Evolutionary conservation across 1,140 invertebrate species (phyloP), one percentile per base, ranked within the genome.

Genomic region (Scaptomyza hsui): DNA sequence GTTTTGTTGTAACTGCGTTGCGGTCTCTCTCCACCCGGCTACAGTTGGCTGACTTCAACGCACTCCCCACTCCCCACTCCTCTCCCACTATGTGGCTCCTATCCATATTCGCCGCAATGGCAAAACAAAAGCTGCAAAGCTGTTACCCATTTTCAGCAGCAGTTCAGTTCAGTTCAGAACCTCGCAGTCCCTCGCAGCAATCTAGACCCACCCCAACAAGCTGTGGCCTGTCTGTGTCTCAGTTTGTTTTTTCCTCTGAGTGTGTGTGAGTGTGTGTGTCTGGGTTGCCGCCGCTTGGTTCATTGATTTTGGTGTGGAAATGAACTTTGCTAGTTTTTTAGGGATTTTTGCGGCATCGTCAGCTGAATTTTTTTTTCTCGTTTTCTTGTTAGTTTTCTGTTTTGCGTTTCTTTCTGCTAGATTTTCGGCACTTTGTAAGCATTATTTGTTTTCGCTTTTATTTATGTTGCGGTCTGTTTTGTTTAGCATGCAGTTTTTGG

Each of bases 241-340:
- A 61, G 52, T 60, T 9, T 49, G 45, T 6, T 16, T 16, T 24
- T 9, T 68, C n/a, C n/a, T n/a, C 7, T 67, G 12, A 35, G 21
- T 37, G 39, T 57, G 41, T 45, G 37, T 44, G 12, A 3, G 56
- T 75, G 51, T 42, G 56, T 79, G 68, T 51, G 71, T 85, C 62
- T 85, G 80, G 80, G 29, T 60, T 59, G 56, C 56, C 63, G 64
- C 44, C 56, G 51, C 65, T 72, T 77, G 80, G 81, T 77, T 85
- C 81, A 85, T 85, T 85, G 80, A 86, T 85, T 85, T 86, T 86
- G 80, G 80, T 86, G 80, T 85, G 81, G 73, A 85, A 85, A 85
- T 85, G 77, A 85, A 85, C 80, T 86, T 81, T 85, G 68, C 72
- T 77, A 68, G 63, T 63, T 77, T 76, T 68, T 78, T 70, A 37